These are phyloP conservation scores for Scaptomyza montana DNA, from an alignment of 1,140 invertebrate species.

Conservation along the genomic window DNA sequence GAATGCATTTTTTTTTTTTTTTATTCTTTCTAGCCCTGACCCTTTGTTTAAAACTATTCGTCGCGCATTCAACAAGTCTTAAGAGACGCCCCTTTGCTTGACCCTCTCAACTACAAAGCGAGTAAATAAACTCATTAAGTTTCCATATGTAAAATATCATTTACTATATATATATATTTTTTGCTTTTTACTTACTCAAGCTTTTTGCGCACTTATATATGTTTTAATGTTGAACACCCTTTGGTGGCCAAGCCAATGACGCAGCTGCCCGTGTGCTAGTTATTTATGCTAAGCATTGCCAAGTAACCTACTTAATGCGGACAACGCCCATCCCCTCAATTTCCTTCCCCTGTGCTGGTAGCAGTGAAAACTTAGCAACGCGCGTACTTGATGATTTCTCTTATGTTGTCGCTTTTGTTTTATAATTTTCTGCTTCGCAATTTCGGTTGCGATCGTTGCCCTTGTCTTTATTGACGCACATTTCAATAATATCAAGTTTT, in stretches of 20 bases:
- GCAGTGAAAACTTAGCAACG: slow-evolving; percentile 69
- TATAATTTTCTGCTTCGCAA: not conserved
- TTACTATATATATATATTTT: not conserved
- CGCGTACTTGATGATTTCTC: slow-evolving; percentile 68
- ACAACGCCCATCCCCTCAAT: not conserved
- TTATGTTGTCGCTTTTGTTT: slow-evolving; percentile 31
- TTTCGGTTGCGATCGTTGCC: slow-evolving; percentile 10
- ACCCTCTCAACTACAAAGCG: too few species aligned
- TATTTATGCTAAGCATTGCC: slow-evolving; percentile 76
- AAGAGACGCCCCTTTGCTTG: too few species aligned
- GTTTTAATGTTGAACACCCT: slow-evolving; percentile 59
- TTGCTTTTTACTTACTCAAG: slow-evolving; percentile 14
- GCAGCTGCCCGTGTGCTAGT: slow-evolving; percentile 62
- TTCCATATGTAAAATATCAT: too few species aligned
- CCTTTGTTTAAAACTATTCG: too few species aligned
- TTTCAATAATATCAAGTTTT: slow-evolving; percentile 40
- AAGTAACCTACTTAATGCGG: slow-evolving; percentile 72
- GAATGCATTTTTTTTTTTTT: too few species aligned
- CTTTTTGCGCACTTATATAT: slow-evolving; percentile 46
- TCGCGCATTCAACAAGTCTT: too few species aligned
- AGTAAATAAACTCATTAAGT: too few species aligned
- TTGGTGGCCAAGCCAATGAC: slow-evolving; percentile 46
- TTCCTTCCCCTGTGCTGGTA: slow-evolving; percentile 1
- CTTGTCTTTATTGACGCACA: slow-evolving; percentile 49
- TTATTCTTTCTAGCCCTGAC: too few species aligned